phyloP scores from a whole-genome alignment of 2,797 vertebrate genomes.

The Coregonus sp. region DNA sequence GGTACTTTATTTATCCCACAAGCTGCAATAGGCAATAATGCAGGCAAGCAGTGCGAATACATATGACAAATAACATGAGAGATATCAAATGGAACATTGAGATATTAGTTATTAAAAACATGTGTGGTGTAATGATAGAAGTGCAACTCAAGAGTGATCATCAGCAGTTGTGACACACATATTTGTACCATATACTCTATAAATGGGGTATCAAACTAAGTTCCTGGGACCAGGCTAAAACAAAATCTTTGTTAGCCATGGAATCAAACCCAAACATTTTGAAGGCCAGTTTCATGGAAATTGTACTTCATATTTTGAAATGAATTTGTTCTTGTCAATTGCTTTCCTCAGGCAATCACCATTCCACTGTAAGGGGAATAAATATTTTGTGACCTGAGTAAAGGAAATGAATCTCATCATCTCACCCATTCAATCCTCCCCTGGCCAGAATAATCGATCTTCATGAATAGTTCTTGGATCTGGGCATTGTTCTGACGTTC shows the following conservation, averaged over 20 bases:
- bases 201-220: no score
- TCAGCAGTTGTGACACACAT: no score
- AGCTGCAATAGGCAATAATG: no score
- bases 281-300: neutral
- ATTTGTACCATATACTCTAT: no score
- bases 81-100: no score
- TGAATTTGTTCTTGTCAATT: slow-evolving; percentile 7
- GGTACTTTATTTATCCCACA: neutral
- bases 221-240: no score
- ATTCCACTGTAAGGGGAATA: slow-evolving; percentile 13
- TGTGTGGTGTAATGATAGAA: no score
- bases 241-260: neutral
- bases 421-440: slow-evolving; percentile 80
- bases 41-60: no score
- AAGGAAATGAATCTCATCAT: slow-evolving; percentile 38
- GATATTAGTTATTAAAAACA: no score
- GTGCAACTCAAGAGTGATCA: no score
- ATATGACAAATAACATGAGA: no score
- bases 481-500: slow-evolving; percentile 73
- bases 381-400: slow-evolving; percentile 28
- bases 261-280: neutral
- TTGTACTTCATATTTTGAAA: neutral
- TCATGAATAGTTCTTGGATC: slow-evolving; percentile 79
- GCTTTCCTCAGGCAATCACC: neutral
- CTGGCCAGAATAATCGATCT: slow-evolving; percentile 75